Evolutionary conservation across 2,888 invertebrate species (phyloP).

Genomic region (Mimumesa dahlbomi): DNA sequence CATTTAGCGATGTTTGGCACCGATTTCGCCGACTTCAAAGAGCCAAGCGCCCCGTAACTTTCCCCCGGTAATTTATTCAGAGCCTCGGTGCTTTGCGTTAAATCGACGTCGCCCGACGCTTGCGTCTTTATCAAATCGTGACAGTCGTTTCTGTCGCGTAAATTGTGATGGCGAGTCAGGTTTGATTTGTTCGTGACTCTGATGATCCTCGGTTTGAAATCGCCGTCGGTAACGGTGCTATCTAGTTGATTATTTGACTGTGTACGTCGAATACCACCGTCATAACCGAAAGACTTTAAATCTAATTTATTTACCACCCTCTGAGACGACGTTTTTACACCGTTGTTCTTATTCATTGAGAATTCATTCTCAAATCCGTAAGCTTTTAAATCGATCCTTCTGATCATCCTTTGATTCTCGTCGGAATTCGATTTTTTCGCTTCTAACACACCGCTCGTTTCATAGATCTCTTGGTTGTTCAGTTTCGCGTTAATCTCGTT

Average conservation of each 20-base stretch:
- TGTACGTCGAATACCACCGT: slow-evolving; percentile 69
- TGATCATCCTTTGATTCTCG: slow-evolving; percentile 62
- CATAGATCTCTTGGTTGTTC: slow-evolving; percentile 68
- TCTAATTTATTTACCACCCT: slow-evolving; percentile 73
- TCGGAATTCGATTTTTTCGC: slow-evolving; percentile 50
- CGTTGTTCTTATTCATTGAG: slow-evolving; percentile 33
- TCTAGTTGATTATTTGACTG: slow-evolving; percentile 71
- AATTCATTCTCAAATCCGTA: slow-evolving; percentile 75
- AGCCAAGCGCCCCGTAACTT: slow-evolving; percentile 41
- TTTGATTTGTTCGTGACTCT: slow-evolving; percentile 66
- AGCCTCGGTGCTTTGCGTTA: slow-evolving; percentile 61
- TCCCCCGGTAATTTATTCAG: slow-evolving; percentile 49
- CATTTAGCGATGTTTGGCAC: slow-evolving; percentile 72
- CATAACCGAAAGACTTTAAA: slow-evolving; percentile 72
- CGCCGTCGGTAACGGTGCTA: slow-evolving; percentile 42
- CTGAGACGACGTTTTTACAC: slow-evolving; percentile 46
- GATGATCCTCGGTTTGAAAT: slow-evolving; percentile 53
- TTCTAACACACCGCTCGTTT: slow-evolving; percentile 44
- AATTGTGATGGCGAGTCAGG: slow-evolving; percentile 38
- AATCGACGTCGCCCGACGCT: slow-evolving; percentile 55
- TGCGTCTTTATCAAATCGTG: slow-evolving; percentile 19
- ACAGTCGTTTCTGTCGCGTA: slow-evolving; percentile 11
- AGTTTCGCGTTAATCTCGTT: slow-evolving; percentile 73
- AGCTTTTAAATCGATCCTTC: slow-evolving; percentile 71
- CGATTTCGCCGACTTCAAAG: slow-evolving; percentile 71